phyloP scores from a whole-genome alignment of 2,113 vertebrate genomes.

The Marmota flaviventris region DNA sequence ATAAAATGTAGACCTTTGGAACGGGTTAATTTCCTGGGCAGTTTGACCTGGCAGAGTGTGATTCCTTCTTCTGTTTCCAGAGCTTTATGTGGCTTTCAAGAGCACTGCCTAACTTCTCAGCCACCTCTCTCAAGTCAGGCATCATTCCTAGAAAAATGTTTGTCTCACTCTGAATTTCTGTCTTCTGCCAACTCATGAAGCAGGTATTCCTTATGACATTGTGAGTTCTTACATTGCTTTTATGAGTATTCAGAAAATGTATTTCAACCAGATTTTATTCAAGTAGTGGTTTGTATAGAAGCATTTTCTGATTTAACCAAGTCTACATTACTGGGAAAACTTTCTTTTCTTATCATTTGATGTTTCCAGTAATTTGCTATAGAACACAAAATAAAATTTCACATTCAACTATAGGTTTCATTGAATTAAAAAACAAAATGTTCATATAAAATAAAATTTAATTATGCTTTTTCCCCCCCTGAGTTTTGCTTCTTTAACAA shows the following conservation, averaged over 20 bases:
- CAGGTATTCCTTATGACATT: neutral
- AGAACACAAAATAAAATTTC: neutral
- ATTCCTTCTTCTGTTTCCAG: neutral
- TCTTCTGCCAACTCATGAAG: neutral
- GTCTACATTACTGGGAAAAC: neutral
- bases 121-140: neutral
- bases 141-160: neutral
- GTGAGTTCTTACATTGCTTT: neutral
- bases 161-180: neutral
- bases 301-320: neutral
- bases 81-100: neutral
- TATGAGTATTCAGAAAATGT: neutral
- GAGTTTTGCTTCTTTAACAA: slow-evolving; percentile 1
- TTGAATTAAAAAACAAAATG: slow-evolving; percentile 22
- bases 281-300: neutral
- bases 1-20: neutral
- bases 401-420: neutral
- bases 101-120: neutral
- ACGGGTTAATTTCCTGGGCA: neutral
- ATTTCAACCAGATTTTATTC: neutral
- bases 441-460: neutral
- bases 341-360: neutral
- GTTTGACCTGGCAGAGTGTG: neutral
- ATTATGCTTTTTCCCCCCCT: neutral
- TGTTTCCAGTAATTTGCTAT: slow-evolving; percentile 20